phyloP scores from a whole-genome alignment of 2,888 invertebrate species.

The Troides oblongomaculatus region DNA sequence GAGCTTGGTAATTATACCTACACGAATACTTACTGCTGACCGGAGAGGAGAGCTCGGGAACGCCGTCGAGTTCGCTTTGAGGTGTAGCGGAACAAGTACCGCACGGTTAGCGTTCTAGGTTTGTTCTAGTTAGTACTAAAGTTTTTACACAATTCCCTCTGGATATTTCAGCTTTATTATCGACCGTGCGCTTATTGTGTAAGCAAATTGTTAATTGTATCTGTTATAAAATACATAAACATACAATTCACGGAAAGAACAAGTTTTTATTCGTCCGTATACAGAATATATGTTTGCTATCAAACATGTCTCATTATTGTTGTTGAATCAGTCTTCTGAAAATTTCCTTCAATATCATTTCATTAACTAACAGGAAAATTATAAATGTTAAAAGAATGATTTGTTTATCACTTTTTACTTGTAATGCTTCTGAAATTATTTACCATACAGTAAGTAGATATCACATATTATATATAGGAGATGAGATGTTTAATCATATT shows the following conservation, averaged over 20 bases:
- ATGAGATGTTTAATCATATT: too few species aligned
- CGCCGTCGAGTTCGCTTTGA: constrained; percentile 27
- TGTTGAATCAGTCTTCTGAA: too few species aligned
- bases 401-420: too few species aligned
- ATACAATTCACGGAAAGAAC: background rate
- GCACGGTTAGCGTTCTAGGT: constrained; percentile 14
- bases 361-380: too few species aligned
- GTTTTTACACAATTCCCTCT: constrained; percentile 17
- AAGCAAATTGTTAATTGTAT: background rate
- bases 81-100: constrained; percentile 26
- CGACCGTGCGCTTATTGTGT: background rate
- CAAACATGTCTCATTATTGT: too few species aligned
- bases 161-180: constrained; percentile 9
- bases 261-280: too few species aligned
- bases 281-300: too few species aligned
- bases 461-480: too few species aligned
- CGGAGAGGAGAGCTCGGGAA: constrained; percentile 19
- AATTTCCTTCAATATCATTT: too few species aligned
- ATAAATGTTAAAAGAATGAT: too few species aligned
- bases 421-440: too few species aligned
- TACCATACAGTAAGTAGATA: too few species aligned
- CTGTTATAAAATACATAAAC: background rate
- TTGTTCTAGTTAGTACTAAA: constrained; percentile 6
- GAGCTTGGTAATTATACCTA: constrained; percentile 23
- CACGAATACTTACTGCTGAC: constrained; percentile 28